phyloP scores from a whole-genome alignment of 2,797 vertebrate species.

The Perdix hodgsoniae region DNA sequence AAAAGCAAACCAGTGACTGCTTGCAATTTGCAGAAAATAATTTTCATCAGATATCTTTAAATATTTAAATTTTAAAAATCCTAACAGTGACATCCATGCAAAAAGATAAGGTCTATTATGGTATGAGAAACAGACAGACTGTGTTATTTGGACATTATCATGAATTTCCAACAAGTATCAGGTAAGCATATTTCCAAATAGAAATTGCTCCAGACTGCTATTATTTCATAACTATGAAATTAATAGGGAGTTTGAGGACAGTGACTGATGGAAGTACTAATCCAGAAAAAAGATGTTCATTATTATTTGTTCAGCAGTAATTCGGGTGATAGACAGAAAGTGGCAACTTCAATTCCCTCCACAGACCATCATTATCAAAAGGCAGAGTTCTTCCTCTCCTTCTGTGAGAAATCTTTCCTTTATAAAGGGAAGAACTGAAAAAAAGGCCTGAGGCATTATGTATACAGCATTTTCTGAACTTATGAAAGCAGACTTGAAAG shows the following conservation, averaged over 20 bases:
- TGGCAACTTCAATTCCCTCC: background rate
- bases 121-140: background rate
- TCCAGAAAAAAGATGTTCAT: background rate
- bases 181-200: background rate
- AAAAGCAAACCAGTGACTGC: background rate
- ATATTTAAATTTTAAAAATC: background rate
- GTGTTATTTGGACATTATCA: background rate
- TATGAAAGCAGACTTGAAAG: background rate
- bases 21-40: background rate
- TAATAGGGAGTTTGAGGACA: background rate
- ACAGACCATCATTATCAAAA: background rate
- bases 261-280: background rate
- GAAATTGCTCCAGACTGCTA: fast-evolving
- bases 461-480: background rate
- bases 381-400: background rate
- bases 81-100: background rate
- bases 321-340: background rate
- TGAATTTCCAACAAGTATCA: background rate
- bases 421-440: background rate
- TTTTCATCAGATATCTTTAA: background rate
- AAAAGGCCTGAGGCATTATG: background rate
- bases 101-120: background rate
- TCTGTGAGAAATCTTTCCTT: background rate
- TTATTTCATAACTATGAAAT: background rate
- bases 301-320: background rate